phyloP scores from a whole-genome alignment of 1,140 invertebrate species.

The Macrosteles quadrilineatus region DNA sequence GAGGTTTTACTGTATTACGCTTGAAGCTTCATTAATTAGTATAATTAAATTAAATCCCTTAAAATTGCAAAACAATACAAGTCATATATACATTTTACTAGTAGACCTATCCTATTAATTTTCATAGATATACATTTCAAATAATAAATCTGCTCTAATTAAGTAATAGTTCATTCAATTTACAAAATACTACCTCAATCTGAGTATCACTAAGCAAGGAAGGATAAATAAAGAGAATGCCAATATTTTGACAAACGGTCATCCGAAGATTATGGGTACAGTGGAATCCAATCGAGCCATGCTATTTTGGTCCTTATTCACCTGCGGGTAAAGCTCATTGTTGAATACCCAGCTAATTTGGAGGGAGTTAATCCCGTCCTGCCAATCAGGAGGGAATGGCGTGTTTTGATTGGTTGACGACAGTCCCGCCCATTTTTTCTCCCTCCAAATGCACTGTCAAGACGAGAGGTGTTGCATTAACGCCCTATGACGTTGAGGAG shows the following conservation, averaged over 20 bases:
- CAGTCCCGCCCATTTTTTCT: constrained; percentile 24
- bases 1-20: no score
- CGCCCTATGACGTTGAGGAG: constrained; percentile 7
- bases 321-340: neutral
- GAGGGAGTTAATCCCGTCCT: constrained; percentile 22
- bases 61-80: no score
- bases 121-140: no score
- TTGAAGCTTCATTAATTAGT: no score
- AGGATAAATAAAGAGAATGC: neutral
- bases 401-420: constrained; percentile 10
- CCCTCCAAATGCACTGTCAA: neutral
- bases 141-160: no score
- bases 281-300: neutral
- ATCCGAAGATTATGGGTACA: neutral
- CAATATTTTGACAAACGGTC: constrained; percentile 19
- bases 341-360: neutral
- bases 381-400: constrained; percentile 17
- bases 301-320: neutral
- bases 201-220: neutral
- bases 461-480: neutral
- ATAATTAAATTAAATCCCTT: no score
- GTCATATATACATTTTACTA: no score
- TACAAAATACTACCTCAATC: no score
- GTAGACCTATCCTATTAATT: no score
- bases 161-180: no score